phyloP scores from a whole-genome alignment of 1,140 invertebrate species.

The Drosophila sp. region DNA sequence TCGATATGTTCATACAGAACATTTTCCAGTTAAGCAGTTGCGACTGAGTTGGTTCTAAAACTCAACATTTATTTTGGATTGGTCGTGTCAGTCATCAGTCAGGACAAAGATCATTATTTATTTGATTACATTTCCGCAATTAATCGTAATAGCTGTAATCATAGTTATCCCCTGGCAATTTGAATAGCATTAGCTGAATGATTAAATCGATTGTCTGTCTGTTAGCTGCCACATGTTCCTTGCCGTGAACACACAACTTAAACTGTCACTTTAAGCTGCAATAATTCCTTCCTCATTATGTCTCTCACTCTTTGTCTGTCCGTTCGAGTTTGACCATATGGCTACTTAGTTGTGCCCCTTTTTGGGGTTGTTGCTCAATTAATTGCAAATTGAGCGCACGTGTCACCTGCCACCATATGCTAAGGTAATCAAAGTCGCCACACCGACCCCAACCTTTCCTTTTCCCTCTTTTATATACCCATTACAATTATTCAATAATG shows the following conservation, averaged over 20 bases:
- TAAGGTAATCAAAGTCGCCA: constrained; percentile 9
- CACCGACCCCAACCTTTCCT: neutral
- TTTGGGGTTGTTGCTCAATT: constrained; percentile 14
- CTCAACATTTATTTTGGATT: too few species aligned
- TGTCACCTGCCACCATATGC: constrained; percentile 14
- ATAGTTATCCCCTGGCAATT: neutral
- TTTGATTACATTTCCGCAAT: constrained; percentile 4
- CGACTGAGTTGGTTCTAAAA: too few species aligned
- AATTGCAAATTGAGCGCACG: constrained; percentile 18
- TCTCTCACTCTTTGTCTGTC: neutral
- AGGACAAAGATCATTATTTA: neutral
- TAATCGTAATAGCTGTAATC: constrained; percentile 25
- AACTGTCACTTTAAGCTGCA: neutral
- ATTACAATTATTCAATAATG: too few species aligned
- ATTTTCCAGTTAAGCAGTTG: too few species aligned
- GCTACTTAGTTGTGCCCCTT: neutral
- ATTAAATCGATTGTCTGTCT: constrained; percentile 16
- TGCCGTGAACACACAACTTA: neutral
- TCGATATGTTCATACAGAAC: too few species aligned
- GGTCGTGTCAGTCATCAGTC: too few species aligned
- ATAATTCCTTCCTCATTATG: neutral
- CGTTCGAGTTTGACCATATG: neutral
- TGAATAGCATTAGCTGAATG: neutral
- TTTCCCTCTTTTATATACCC: neutral
- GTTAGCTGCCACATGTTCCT: neutral